Percentiles rank a stretch among this genome's conserved stretches.
These are phyloP conservation scores for Stegana nigrithorax DNA, from an alignment of 2,888 invertebrate genomes.

Conservation along the genomic window DNA sequence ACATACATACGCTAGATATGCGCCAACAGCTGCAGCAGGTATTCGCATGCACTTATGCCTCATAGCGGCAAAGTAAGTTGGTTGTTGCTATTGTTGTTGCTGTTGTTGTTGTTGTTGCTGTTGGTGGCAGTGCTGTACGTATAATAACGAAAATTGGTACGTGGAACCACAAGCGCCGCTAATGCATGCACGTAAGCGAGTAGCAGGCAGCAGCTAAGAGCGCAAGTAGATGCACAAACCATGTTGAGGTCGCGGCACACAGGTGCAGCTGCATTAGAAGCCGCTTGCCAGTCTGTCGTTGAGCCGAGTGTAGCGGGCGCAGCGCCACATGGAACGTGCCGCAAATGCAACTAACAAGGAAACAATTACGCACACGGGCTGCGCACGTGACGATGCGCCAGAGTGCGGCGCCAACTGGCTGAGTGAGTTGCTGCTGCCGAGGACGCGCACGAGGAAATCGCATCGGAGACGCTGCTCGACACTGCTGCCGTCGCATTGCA, in stretches of 20 bases:
- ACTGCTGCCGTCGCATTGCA: slow-evolving; percentile 29
- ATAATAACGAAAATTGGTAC: slow-evolving; percentile 8
- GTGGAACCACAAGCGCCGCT: slow-evolving; percentile 4
- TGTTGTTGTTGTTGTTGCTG: too few species aligned
- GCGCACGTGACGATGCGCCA: slow-evolving; percentile 19
- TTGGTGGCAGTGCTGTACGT: too few species aligned
- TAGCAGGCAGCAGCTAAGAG: too few species aligned
- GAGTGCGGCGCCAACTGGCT: neutral
- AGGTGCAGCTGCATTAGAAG: slow-evolving; percentile 17
- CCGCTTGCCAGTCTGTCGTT: neutral
- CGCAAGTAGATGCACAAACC: too few species aligned
- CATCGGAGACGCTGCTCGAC: slow-evolving; percentile 41
- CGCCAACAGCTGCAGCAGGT: too few species aligned
- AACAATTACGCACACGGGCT: slow-evolving; percentile 57
- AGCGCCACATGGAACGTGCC: slow-evolving; percentile 45
- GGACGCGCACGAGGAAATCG: slow-evolving; percentile 38
- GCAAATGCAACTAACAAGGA: slow-evolving; percentile 57
- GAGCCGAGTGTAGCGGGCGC: neutral
- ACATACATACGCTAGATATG: too few species aligned
- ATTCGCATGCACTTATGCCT: too few species aligned
- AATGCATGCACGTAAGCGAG: too few species aligned
- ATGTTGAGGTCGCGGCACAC: slow-evolving; percentile 47
- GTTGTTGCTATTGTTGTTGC: too few species aligned
- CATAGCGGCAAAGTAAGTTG: too few species aligned
- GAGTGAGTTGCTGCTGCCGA: neutral